Evolutionary conservation across 2,888 invertebrate genomes (phyloP).

Genomic region (Ormyrus thymus): DNA sequence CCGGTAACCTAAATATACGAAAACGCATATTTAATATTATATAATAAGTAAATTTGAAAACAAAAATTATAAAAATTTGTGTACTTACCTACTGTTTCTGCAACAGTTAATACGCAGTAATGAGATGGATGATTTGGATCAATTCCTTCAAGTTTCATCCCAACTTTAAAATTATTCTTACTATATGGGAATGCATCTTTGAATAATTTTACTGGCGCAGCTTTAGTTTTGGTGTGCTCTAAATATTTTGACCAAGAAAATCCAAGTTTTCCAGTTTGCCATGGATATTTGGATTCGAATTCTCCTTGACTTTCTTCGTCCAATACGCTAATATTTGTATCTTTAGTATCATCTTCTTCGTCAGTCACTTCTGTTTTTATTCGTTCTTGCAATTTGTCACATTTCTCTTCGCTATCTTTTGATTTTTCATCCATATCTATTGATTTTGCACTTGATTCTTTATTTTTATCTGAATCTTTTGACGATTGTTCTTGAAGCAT

Average conservation of each 20-base stretch:
- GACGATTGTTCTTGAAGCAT: constrained; percentile 68
- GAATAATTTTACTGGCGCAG: constrained; percentile 86
- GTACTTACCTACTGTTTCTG: constrained; percentile 79
- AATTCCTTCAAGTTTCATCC: constrained; percentile 94
- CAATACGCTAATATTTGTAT: constrained; percentile 64
- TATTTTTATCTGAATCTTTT: constrained; percentile 66
- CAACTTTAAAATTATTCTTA: constrained; percentile 86
- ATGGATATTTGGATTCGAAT: constrained; percentile 77
- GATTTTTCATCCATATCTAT: constrained; percentile 67
- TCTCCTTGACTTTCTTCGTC: constrained; percentile 67
- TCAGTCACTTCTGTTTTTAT: constrained; percentile 67
- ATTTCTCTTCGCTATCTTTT: constrained; percentile 59
- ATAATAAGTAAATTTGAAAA: not conserved
- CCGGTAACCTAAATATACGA: constrained; percentile 80
- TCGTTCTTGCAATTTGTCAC: constrained; percentile 42
- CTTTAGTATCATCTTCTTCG: constrained; percentile 68
- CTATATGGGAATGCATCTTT: constrained; percentile 86
- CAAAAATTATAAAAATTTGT: constrained; percentile 5
- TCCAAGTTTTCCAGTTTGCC: constrained; percentile 83
- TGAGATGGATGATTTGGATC: constrained; percentile 93
- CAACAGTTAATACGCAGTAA: constrained; percentile 91
- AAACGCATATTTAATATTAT: not conserved
- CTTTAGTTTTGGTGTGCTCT: constrained; percentile 83
- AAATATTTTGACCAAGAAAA: constrained; percentile 88
- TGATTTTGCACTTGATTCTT: constrained; percentile 69